phyloP scores from a whole-genome alignment of 2,113 vertebrate species.

The Nothocercus julius region DNA sequence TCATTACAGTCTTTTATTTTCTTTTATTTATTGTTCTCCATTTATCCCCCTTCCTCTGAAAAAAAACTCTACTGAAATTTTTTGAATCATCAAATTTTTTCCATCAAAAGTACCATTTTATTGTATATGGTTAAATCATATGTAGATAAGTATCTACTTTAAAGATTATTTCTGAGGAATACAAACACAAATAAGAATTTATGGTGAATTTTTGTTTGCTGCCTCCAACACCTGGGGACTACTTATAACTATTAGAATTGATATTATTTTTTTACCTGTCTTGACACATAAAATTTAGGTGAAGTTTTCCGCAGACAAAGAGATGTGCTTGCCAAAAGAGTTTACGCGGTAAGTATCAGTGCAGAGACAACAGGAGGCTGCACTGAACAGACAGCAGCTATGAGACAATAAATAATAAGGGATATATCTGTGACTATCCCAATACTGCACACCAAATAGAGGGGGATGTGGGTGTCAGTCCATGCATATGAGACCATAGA shows the following conservation, averaged over 20 bases:
- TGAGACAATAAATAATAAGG: slow-evolving; percentile 29
- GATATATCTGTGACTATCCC: slow-evolving; percentile 51
- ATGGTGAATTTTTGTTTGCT: neutral
- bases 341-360: neutral
- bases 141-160: neutral
- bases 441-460: neutral
- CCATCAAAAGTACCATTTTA: neutral
- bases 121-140: neutral
- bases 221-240: neutral
- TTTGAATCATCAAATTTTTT: neutral
- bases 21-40: neutral
- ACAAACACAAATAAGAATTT: neutral
- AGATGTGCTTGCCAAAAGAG: neutral
- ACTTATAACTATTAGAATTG: neutral
- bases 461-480: neutral
- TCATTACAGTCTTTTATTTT: neutral
- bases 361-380: neutral
- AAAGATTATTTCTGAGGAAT: neutral
- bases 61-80: neutral
- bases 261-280: neutral
- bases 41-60: neutral
- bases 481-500: neutral
- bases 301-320: neutral
- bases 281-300: neutral
- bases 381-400: slow-evolving; percentile 12